Percentiles rank a stretch among this genome's conserved stretches.
phyloP scores from a whole-genome alignment of 2,888 invertebrate genomes.

The Portevinia maculata region DNA sequence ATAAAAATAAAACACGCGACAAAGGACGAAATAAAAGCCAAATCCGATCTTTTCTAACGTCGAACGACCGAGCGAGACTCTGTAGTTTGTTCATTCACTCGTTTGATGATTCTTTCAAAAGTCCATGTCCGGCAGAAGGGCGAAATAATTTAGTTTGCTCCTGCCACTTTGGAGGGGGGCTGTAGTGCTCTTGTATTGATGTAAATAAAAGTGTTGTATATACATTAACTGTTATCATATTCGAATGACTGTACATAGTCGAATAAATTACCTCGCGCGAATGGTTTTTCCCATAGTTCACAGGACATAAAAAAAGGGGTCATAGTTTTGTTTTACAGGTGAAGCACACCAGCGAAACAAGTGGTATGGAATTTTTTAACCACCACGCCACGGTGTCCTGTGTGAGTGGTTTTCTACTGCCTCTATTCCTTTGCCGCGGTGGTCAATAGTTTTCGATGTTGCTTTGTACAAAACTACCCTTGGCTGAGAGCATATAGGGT shows the following conservation, averaged over 20 bases:
- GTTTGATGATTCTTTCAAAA: conserved; percentile 9
- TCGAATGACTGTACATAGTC: conserved; percentile 21
- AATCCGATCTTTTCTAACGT: conserved; percentile 17
- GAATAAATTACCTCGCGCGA: conserved; percentile 38
- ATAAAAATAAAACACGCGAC: not conserved
- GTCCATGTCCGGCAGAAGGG: conserved; percentile 40
- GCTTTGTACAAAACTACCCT: conserved; percentile 13
- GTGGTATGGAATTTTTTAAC: conserved; percentile 21
- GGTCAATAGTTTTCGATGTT: conserved; percentile 14
- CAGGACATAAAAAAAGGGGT: conserved; percentile 35
- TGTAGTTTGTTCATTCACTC: conserved; percentile 34
- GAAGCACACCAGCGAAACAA: conserved; percentile 53
- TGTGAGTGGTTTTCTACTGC: conserved; percentile 19
- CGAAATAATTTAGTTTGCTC: conserved; percentile 9
- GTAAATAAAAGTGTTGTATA: conserved; percentile 31
- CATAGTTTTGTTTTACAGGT: conserved; percentile 62
- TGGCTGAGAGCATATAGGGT: conserved; percentile 33
- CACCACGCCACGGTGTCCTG: conserved; percentile 27
- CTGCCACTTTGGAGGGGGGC: conserved; percentile 5
- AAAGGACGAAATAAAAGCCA: not conserved
- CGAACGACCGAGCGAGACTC: not conserved
- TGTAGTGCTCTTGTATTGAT: not conserved
- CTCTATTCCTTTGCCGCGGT: not conserved
- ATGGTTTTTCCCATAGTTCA: conserved; percentile 52
- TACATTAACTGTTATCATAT: conserved; percentile 21